Evolutionary conservation across 2,113 vertebrate species (phyloP).

Genomic region (Ovibos moschatus): DNA sequence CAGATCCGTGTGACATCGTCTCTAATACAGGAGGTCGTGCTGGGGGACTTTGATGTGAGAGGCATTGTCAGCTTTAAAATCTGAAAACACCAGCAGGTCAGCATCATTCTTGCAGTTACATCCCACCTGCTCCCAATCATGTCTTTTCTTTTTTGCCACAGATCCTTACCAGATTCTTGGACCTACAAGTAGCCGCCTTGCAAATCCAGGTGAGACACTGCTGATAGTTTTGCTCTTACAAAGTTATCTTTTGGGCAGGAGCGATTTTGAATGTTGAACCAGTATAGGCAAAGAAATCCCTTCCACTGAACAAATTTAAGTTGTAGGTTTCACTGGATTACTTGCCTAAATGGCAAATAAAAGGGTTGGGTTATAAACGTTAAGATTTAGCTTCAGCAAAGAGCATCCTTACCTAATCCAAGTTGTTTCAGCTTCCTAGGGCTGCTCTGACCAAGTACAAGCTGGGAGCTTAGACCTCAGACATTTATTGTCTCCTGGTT

Average conservation of each 20-base stretch:
- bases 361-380: neutral
- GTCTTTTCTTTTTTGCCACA: conserved; percentile 63
- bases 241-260: neutral
- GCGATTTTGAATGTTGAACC: neutral
- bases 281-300: neutral
- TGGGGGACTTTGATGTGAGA: neutral
- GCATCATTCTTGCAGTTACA: rapidly evolving
- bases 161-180: conserved; percentile 98
- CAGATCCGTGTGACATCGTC: neutral
- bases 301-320: neutral
- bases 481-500: neutral
- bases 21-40: neutral
- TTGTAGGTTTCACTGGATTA: neutral
- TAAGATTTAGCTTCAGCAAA: neutral
- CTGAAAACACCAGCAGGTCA: neutral
- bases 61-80: neutral
- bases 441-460: too few species aligned
- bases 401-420: too few species aligned
- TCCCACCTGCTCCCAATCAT: rapidly evolving
- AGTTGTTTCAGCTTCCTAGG: neutral
- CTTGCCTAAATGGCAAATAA: neutral
- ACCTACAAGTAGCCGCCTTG: conserved; percentile 94
- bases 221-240: neutral
- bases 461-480: neutral
- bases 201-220: conserved; percentile 93